Evolutionary conservation across 1,140 invertebrate genomes (phyloP).

Genomic region (Drosophila serrata): DNA sequence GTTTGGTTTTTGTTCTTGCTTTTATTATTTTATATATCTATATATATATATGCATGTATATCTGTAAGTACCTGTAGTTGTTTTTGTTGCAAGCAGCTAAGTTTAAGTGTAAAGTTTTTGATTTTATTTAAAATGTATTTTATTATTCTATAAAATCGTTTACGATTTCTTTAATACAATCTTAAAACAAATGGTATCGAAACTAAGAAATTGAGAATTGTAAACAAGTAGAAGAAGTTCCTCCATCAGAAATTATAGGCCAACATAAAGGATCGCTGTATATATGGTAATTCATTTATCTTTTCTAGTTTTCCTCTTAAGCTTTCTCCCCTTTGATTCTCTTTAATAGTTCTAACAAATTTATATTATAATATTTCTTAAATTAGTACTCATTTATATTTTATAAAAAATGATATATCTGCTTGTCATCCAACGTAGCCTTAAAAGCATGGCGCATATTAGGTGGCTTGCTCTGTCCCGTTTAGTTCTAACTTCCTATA

Average conservation of each 20-base stretch:
- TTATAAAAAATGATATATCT: constrained; percentile 77
- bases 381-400: constrained; percentile 58
- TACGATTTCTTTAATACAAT: constrained; percentile 62
- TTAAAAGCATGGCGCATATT: constrained; percentile 43
- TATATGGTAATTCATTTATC: constrained; percentile 40
- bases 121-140: constrained; percentile 57
- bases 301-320: constrained; percentile 39
- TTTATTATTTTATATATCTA: constrained; percentile 53
- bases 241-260: constrained; percentile 38
- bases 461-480: constrained; percentile 43
- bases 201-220: constrained; percentile 24
- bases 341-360: constrained; percentile 73
- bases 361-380: constrained; percentile 64
- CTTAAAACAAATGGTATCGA: constrained; percentile 27
- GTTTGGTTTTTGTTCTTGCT: constrained; percentile 34
- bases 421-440: constrained; percentile 52
- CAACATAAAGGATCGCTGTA: constrained; percentile 60
- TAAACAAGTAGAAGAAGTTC: constrained; percentile 40
- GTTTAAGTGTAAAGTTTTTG: constrained; percentile 81
- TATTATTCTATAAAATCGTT: constrained; percentile 75
- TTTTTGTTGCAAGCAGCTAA: constrained; percentile 82
- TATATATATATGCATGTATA: constrained; percentile 69
- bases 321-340: constrained; percentile 48
- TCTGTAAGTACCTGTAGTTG: constrained; percentile 82
- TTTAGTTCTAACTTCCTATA: constrained; percentile 47